Evolutionary conservation across 2,888 invertebrate species (phyloP).

Genomic region (Plagodis pulveraria): DNA sequence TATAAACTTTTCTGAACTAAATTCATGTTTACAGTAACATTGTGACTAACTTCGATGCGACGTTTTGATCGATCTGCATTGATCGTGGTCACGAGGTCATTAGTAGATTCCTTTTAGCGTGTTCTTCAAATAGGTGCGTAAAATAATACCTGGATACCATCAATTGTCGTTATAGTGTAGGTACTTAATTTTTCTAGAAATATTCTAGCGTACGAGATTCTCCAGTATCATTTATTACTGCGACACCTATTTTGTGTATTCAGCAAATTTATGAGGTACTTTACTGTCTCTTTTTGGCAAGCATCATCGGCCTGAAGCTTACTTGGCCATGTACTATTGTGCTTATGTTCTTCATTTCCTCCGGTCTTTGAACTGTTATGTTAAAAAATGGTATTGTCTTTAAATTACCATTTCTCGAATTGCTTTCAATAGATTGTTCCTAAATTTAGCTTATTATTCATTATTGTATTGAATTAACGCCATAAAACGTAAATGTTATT

Average conservation of each 20-base stretch:
- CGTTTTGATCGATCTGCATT: background rate
- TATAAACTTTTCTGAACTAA: too few relatives aligned
- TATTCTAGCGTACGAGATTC: background rate
- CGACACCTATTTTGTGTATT: constrained; percentile 52
- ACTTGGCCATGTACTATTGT: constrained; percentile 33
- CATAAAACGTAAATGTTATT: too few relatives aligned
- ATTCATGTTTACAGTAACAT: too few relatives aligned
- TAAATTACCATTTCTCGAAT: background rate
- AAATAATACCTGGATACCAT: background rate
- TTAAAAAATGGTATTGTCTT: background rate
- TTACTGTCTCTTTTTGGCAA: constrained; percentile 64
- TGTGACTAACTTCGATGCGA: too few relatives aligned
- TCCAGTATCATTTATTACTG: background rate
- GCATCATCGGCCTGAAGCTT: constrained; percentile 38
- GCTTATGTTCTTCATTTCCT: constrained; percentile 11
- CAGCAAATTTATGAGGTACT: constrained; percentile 61
- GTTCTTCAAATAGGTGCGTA: background rate
- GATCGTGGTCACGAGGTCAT: background rate
- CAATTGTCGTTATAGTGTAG: background rate
- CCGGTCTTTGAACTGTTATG: constrained; percentile 4
- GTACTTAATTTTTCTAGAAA: background rate
- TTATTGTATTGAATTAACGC: too few relatives aligned
- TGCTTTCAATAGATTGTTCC: background rate
- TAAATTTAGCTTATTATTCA: background rate
- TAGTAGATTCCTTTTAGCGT: too few relatives aligned